Evolutionary conservation across 2,888 invertebrate species (phyloP).

Genomic region (Agrotis exclamationis): DNA sequence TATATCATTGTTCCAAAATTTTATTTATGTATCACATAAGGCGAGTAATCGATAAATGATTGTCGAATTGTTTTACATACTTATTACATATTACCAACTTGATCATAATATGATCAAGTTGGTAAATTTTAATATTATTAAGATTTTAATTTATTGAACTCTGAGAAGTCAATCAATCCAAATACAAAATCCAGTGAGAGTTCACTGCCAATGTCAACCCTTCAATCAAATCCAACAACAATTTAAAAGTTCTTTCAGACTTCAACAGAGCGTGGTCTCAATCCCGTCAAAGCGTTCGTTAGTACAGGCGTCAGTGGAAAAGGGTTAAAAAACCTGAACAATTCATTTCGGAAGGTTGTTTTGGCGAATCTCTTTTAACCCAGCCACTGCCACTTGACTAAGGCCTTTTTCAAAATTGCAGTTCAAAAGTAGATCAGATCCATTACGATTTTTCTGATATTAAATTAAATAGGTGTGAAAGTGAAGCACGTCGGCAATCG

Average conservation of each 20-base stretch:
- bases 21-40: not conserved
- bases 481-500: conserved; percentile 27
- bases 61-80: not conserved
- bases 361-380: conserved; percentile 20
- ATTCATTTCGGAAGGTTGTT: conserved; percentile 39
- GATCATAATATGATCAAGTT: too few relatives aligned
- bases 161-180: not conserved
- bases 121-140: not conserved
- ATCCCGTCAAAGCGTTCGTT: conserved; percentile 50
- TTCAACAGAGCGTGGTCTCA: conserved; percentile 14
- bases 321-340: conserved; percentile 38
- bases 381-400: not conserved
- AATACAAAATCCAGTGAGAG: not conserved
- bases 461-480: conserved; percentile 14
- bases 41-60: not conserved
- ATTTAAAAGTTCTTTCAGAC: conserved; percentile 11
- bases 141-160: not conserved
- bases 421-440: not conserved
- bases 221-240: conserved; percentile 26
- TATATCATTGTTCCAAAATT: not conserved
- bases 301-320: conserved; percentile 37
- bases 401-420: conserved; percentile 13
- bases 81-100: not conserved
- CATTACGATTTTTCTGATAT: not conserved
- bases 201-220: not conserved